Percentiles rank a stretch among this genome's conserved stretches.
These are phyloP conservation scores for Drosophila testacea DNA, from an alignment of 2,888 invertebrate genomes.

Conservation along the genomic window DNA sequence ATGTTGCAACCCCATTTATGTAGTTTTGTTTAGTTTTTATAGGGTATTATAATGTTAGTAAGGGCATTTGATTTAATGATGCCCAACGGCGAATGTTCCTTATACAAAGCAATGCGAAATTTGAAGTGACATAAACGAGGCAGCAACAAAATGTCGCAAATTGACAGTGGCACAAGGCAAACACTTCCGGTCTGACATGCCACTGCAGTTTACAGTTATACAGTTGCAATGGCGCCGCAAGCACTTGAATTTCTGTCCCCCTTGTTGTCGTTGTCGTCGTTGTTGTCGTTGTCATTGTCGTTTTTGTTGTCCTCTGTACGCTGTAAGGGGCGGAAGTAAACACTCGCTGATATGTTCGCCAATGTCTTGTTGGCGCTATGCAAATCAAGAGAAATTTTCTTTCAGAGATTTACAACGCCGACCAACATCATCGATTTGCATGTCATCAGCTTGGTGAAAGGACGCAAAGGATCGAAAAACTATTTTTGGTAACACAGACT, in stretches of 20 bases:
- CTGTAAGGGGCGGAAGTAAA: constrained; percentile 43
- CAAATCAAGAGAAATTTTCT: constrained; percentile 60
- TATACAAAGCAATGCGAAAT: constrained; percentile 49
- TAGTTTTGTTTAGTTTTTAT: not conserved
- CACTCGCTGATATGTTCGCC: constrained; percentile 44
- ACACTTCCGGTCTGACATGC: constrained; percentile 68
- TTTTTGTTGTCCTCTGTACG: constrained; percentile 1
- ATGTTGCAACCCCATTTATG: not conserved
- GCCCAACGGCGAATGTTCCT: constrained; percentile 51
- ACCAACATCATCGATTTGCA: constrained; percentile 50
- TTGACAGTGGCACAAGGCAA: constrained; percentile 65
- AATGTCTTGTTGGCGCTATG: constrained; percentile 56
- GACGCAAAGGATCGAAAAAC: constrained; percentile 16
- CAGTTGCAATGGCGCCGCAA: constrained; percentile 43
- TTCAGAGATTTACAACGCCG: constrained; percentile 28
- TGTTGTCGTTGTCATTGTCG: not conserved
- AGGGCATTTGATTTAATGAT: constrained; percentile 61
- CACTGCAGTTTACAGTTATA: constrained; percentile 45
- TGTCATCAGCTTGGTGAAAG: constrained; percentile 10
- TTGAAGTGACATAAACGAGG: constrained; percentile 54
- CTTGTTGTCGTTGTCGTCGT: constrained; percentile 2
- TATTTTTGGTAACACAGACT: constrained; percentile 26
- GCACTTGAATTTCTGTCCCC: constrained; percentile 25
- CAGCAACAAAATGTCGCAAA: constrained; percentile 68
- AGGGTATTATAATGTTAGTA: constrained; percentile 19